A percentile compares a stretch with the other conserved stretches of the same genome.
phyloP scores from a whole-genome alignment of 1,140 invertebrate genomes.

The Stenopsyche tienmushanensis region DNA sequence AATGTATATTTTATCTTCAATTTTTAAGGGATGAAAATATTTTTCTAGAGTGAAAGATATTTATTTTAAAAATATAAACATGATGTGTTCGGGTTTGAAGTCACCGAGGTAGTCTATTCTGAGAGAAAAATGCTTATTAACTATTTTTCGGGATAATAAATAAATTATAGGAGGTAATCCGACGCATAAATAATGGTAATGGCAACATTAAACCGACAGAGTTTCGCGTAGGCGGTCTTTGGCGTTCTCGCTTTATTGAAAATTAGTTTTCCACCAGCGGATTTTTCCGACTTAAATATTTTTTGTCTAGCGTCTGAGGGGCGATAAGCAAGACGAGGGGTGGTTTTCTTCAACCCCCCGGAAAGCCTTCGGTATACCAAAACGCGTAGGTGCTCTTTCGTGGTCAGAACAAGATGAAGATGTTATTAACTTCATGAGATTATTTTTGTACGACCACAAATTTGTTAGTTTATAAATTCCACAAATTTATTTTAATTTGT shows the following conservation, averaged over 20 bases:
- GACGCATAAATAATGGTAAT: constrained; percentile 34
- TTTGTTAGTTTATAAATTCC: too few relatives aligned
- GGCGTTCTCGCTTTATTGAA: constrained; percentile 36
- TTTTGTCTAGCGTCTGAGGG: constrained; percentile 15
- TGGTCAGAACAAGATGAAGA: too few relatives aligned
- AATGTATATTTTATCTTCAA: too few relatives aligned
- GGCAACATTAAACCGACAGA: constrained; percentile 33
- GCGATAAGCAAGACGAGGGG: constrained; percentile 3
- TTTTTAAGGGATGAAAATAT: too few relatives aligned
- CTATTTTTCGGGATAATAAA: constrained; percentile 19
- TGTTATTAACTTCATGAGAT: too few relatives aligned
- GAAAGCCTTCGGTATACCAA: not conserved
- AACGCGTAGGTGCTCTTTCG: too few relatives aligned
- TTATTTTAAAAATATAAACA: too few relatives aligned
- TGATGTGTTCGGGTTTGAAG: too few relatives aligned
- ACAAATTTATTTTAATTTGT: too few relatives aligned
- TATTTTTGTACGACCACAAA: too few relatives aligned
- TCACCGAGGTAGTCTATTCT: too few relatives aligned
- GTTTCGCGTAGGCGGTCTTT: constrained; percentile 17
- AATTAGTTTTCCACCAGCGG: constrained; percentile 36
- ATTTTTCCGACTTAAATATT: constrained; percentile 29
- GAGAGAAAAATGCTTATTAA: constrained; percentile 30
- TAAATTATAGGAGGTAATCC: constrained; percentile 35
- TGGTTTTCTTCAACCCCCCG: not conserved
- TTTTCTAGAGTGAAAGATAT: too few relatives aligned